Conservation (phyloP, 2,797 vertebrate species). For the Sebastiscus albofasciatus region DNA sequence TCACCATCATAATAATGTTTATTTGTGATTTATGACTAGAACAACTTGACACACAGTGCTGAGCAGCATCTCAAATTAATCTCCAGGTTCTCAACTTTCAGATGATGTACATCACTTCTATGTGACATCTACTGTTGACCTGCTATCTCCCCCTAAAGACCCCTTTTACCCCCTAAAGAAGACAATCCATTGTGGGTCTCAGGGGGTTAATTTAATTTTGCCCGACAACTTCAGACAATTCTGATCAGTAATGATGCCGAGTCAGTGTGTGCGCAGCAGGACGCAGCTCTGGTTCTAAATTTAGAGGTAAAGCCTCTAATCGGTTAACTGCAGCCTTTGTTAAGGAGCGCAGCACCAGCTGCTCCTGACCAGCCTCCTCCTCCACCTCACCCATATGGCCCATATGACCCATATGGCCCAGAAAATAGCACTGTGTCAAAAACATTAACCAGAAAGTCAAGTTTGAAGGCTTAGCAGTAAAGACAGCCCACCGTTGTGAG, state of each 20-base stretch:
- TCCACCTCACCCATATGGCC: background rate
- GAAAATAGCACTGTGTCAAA: background rate
- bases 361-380: constrained; percentile 21
- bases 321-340: constrained; percentile 51
- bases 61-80: too few relatives aligned
- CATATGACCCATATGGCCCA: background rate
- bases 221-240: background rate
- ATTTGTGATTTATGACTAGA: too few relatives aligned
- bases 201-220: background rate
- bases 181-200: too few relatives aligned
- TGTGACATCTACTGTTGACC: background rate
- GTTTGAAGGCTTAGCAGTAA: background rate
- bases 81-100: too few relatives aligned
- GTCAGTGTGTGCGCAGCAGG: background rate
- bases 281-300: constrained; percentile 44
- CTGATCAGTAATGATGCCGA: background rate
- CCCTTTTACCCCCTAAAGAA: too few relatives aligned
- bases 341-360: constrained; percentile 40
- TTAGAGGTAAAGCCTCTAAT: constrained; percentile 70
- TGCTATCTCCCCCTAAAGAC: too few relatives aligned
- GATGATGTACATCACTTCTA: too few relatives aligned
- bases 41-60: too few relatives aligned
- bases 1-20: too few relatives aligned
- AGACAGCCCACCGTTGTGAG: too few relatives aligned
- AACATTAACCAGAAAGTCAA: background rate